Conservation (phyloP, 1,140 invertebrate genomes). For the Cyclargus thomasi region DNA sequence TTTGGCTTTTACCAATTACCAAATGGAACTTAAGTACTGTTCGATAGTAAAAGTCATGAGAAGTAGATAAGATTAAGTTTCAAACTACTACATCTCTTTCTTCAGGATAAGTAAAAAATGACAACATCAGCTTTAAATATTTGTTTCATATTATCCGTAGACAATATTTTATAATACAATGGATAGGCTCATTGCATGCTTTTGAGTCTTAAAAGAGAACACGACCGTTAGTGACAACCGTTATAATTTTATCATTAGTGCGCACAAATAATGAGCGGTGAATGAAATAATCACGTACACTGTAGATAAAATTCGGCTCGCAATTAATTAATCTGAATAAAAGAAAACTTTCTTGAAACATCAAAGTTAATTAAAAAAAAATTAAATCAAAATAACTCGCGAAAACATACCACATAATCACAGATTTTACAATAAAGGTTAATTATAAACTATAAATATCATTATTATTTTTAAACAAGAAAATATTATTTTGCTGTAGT, state of each 20-base stretch:
- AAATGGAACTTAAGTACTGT: background rate
- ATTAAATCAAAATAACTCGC: no score
- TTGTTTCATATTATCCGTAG: conserved; percentile 11
- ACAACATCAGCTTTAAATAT: no score
- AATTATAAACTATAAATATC: no score
- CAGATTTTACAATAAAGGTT: no score
- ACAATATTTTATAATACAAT: conserved; percentile 20
- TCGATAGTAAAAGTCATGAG: background rate
- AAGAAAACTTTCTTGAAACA: background rate
- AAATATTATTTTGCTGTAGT: no score
- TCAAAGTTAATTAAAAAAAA: no score
- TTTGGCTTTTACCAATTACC: background rate
- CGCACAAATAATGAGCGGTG: conserved; percentile 32
- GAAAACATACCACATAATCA: no score
- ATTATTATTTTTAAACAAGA: no score
- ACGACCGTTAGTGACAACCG: conserved; percentile 32
- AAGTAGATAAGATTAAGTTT: background rate
- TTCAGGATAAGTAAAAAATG: no score
- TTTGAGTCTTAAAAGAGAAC: conserved; percentile 1
- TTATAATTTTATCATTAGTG: conserved; percentile 30
- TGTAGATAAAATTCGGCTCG: conserved; percentile 30
- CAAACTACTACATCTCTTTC: no score
- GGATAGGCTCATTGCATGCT: background rate
- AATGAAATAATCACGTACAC: conserved; percentile 1
- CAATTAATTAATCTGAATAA: background rate